These are phyloP conservation scores for Accipiter virgatus DNA, from an alignment of 2,113 vertebrate genomes.

Conservation along the genomic window DNA sequence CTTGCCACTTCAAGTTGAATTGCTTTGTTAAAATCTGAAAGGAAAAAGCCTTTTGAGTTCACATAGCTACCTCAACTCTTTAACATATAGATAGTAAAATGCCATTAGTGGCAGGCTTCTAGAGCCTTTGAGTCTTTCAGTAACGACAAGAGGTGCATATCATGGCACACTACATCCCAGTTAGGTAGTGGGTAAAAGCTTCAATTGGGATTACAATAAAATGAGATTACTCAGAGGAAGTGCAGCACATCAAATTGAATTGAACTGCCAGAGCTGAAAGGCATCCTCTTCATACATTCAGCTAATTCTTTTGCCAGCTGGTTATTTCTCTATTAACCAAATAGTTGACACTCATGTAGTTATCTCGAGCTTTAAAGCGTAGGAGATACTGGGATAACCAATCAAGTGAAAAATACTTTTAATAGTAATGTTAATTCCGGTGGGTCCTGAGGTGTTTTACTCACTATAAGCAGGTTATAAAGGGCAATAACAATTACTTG, in stretches of 20 bases:
- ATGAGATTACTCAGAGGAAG: slow-evolving; percentile 60
- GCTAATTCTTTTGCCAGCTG: slow-evolving; percentile 53
- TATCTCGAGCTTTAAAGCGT: not conserved
- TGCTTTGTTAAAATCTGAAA: slow-evolving; percentile 66
- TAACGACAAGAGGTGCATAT: slow-evolving; percentile 48
- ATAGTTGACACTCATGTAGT: slow-evolving; percentile 6
- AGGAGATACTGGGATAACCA: not conserved
- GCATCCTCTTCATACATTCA: slow-evolving; percentile 4
- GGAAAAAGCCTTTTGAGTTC: slow-evolving; percentile 65
- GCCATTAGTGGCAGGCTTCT: slow-evolving; percentile 60
- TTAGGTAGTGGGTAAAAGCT: slow-evolving; percentile 62
- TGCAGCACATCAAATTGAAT: slow-evolving; percentile 61
- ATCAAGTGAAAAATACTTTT: slow-evolving; percentile 27
- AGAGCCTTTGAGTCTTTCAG: slow-evolving; percentile 64
- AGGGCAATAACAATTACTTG: not conserved
- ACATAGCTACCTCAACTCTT: slow-evolving; percentile 58
- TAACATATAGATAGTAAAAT: slow-evolving; percentile 69
- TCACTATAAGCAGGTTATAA: not conserved
- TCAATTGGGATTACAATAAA: slow-evolving; percentile 65
- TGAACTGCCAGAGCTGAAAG: slow-evolving; percentile 59
- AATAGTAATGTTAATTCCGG: not conserved
- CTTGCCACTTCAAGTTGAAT: slow-evolving; percentile 60
- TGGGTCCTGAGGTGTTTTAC: slow-evolving; percentile 1
- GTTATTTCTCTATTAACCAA: slow-evolving; percentile 59
- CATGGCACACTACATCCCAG: slow-evolving; percentile 49